Evolutionary conservation across 2,888 invertebrate species (phyloP).

Genomic region (Balanococcus diminutus): DNA sequence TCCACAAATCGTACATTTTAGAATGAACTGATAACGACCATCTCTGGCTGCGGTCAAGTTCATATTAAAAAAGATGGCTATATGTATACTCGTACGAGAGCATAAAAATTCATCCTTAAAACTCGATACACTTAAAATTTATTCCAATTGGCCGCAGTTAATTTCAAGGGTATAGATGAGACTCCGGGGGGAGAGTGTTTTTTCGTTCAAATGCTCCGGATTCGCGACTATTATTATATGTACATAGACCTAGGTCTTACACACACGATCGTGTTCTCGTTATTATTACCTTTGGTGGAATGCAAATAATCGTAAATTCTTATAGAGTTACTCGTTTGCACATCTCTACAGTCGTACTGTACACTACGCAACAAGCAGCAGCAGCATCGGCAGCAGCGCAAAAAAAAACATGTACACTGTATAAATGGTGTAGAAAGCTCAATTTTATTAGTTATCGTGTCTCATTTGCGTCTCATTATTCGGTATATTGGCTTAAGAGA

Average conservation of each 20-base stretch:
- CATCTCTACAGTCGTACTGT: not conserved
- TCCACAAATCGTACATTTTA: not conserved
- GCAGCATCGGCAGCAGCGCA: not conserved
- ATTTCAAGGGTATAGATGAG: no score
- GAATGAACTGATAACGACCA: conserved; percentile 12
- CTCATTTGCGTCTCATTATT: conserved; percentile 40
- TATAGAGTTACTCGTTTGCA: not conserved
- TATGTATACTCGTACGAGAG: not conserved
- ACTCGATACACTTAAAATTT: not conserved
- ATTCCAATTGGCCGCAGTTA: not conserved
- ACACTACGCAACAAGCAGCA: not conserved
- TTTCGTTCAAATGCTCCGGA: not conserved
- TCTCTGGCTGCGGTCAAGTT: not conserved
- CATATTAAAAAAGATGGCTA: not conserved
- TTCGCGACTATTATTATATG: not conserved
- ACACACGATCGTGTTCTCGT: not conserved
- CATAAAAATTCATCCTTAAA: not conserved
- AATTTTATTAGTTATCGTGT: conserved; percentile 42
- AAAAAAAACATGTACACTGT: conserved; percentile 2
- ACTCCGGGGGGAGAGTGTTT: not conserved
- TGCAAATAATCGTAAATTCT: conserved; percentile 25
- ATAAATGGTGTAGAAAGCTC: conserved; percentile 14
- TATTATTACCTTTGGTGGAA: not conserved
- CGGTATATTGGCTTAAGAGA: conserved; percentile 31
- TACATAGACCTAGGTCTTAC: no score